phyloP scores from a whole-genome alignment of 2,113 vertebrate species.

The Scolopax mira region DNA sequence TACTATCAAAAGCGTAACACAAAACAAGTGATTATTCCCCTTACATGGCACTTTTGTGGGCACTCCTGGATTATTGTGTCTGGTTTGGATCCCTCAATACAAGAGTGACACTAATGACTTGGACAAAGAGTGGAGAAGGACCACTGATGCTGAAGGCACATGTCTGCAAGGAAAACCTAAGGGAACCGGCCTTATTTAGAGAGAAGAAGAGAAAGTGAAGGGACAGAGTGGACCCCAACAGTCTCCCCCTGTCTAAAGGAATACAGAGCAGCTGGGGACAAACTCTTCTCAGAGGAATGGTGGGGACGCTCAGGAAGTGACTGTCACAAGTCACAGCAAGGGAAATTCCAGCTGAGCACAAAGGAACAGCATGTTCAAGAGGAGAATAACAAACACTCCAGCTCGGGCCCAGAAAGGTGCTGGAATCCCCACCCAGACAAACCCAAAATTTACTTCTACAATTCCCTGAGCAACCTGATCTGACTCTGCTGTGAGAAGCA shows the following conservation, averaged over 20 bases:
- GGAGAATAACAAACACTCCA: not conserved
- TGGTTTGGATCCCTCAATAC: not conserved
- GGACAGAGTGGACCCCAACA: not conserved
- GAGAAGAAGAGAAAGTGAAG: not conserved
- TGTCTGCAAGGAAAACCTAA: not conserved
- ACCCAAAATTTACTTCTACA: not conserved
- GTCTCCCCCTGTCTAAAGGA: not conserved
- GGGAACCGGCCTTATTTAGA: not conserved
- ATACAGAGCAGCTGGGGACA: not conserved
- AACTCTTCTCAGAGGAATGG: not conserved
- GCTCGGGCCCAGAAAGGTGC: not conserved
- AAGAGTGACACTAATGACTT: not conserved
- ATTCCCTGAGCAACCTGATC: not conserved
- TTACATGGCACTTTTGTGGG: not conserved
- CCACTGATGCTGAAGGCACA: not conserved
- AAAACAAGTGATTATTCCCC: not conserved
- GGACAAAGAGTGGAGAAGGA: not conserved
- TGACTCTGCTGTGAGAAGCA: not conserved
- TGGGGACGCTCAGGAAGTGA: not conserved
- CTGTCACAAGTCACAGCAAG: not conserved
- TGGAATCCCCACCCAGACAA: not conserved
- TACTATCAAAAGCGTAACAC: not conserved
- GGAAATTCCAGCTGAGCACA: slow-evolving; percentile 7
- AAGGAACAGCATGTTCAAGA: not conserved
- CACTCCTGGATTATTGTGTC: not conserved